Conservation (phyloP, 2,113 vertebrate genomes). For the pig (Sus scrofa) region DNA sequence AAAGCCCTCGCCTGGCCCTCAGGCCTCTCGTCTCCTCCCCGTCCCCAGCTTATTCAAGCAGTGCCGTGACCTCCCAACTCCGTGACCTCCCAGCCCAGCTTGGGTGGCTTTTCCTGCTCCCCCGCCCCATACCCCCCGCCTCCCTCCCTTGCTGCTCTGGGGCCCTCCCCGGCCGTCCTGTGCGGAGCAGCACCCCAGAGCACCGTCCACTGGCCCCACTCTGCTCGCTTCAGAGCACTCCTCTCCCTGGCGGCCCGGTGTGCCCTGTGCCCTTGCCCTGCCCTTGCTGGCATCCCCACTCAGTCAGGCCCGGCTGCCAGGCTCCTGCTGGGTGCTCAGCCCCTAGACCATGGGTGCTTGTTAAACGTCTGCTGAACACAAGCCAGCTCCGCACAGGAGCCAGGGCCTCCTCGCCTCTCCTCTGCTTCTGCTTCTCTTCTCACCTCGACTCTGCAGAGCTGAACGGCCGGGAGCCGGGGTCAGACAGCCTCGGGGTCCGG, state of each 20-base stretch:
- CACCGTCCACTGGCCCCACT: accelerated
- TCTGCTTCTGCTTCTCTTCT: not conserved
- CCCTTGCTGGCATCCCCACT: not conserved
- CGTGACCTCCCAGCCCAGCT: not conserved
- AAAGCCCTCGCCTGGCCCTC: not conserved
- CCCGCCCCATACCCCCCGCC: not conserved
- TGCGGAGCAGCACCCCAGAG: not conserved
- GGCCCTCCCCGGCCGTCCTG: not conserved
- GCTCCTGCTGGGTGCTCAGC: not conserved
- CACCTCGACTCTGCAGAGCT: not conserved
- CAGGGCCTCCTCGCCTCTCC: not conserved
- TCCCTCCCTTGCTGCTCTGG: not conserved
- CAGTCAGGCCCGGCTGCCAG: not conserved
- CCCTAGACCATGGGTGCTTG: not conserved
- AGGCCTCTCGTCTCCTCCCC: too few relatives aligned
- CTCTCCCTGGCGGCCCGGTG: accelerated
- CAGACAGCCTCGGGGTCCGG: not conserved
- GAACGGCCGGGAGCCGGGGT: not conserved
- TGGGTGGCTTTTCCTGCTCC: not conserved
- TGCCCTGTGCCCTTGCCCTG: accelerated
- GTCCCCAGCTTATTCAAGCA: not conserved
- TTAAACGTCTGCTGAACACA: not conserved
- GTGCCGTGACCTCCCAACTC: not conserved
- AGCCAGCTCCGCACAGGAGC: not conserved
- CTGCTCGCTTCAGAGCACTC: accelerated